phyloP scores from a whole-genome alignment of 2,797 vertebrate genomes.

The Myiothlypis coronata region DNA sequence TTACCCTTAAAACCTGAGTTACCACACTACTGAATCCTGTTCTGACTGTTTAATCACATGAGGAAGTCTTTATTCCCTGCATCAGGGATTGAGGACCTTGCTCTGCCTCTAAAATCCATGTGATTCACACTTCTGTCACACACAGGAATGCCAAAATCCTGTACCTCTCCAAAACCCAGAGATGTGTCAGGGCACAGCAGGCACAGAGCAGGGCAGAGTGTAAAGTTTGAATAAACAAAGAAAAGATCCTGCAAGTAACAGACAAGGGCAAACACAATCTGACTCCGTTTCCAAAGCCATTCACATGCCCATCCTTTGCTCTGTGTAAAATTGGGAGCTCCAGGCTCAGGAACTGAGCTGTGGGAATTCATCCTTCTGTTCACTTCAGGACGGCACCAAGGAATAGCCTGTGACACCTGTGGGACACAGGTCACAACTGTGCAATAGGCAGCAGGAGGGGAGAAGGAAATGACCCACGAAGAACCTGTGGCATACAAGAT shows the following conservation, averaged over 20 bases:
- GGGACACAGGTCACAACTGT: rapidly evolving
- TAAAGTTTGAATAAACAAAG: background rate
- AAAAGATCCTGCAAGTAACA: background rate
- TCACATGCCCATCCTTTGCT: background rate
- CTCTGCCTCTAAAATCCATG: background rate
- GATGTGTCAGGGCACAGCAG: background rate
- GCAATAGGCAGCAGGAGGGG: rapidly evolving
- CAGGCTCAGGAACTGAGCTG: background rate
- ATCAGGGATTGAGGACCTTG: background rate
- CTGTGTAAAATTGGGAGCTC: background rate
- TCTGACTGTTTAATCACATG: rapidly evolving
- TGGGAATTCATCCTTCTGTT: no score
- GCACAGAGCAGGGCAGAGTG: background rate
- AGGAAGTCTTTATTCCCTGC: background rate
- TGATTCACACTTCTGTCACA: background rate
- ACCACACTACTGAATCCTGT: background rate
- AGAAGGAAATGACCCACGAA: rapidly evolving
- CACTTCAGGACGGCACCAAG: rapidly evolving
- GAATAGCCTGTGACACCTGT: background rate
- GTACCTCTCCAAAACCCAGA: background rate
- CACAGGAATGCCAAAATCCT: rapidly evolving
- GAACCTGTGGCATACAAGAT: rapidly evolving
- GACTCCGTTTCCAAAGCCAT: rapidly evolving
- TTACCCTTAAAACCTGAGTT: background rate
- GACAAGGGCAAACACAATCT: background rate